Evolutionary conservation across 1,140 invertebrate genomes (phyloP).

Genomic region (Rhizoglyphus robini): DNA sequence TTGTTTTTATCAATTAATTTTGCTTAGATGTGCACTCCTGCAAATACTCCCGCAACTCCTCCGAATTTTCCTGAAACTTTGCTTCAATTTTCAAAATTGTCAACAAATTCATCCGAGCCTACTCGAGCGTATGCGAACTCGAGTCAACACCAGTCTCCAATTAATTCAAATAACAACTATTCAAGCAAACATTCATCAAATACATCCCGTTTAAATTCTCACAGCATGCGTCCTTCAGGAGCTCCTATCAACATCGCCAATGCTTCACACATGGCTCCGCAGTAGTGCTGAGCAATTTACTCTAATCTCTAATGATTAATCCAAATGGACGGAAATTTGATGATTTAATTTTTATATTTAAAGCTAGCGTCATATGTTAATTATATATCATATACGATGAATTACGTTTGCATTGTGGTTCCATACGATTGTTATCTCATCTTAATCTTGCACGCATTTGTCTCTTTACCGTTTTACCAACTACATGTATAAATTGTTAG

Average conservation of each 20-base stretch:
- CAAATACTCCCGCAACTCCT: conserved; percentile 75
- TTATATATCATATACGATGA: no score
- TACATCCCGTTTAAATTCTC: neutral
- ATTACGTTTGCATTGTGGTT: no score
- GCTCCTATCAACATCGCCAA: conserved; percentile 2
- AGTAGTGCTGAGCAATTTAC: no score
- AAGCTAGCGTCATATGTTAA: no score
- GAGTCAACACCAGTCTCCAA: neutral
- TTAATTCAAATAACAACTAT: neutral
- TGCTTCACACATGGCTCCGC: neutral
- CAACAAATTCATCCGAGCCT: conserved; percentile 35
- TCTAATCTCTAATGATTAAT: no score
- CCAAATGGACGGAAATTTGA: no score
- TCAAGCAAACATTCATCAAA: neutral
- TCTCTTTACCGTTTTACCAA: no score
- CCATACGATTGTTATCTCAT: no score
- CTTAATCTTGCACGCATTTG: no score
- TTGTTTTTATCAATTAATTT: neutral
- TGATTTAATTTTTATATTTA: no score
- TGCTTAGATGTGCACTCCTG: conserved; percentile 47
- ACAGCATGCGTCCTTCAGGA: neutral
- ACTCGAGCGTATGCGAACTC: neutral
- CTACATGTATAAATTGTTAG: no score
- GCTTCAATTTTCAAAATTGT: conserved; percentile 66
- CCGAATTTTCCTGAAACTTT: conserved; percentile 75